phyloP scores from a whole-genome alignment of 2,797 vertebrate species.

The Sebastes taczanowskii region DNA sequence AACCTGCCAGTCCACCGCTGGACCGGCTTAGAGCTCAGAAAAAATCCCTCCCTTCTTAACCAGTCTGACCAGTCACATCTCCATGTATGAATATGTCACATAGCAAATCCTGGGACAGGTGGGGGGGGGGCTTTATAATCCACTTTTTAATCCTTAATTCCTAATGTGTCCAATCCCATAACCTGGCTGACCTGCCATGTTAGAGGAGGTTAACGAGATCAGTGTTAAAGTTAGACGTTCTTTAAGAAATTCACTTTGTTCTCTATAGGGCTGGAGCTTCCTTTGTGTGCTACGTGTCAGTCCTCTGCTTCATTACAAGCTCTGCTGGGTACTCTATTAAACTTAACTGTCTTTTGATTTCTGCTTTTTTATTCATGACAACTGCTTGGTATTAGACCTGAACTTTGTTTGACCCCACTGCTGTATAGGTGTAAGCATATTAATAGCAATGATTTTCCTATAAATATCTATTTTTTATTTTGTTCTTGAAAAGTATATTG shows the following conservation, averaged over 20 bases:
- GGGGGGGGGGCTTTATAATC: slow-evolving; percentile 60
- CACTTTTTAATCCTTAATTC: slow-evolving; percentile 74
- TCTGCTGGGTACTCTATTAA: not conserved
- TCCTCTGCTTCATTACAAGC: not conserved
- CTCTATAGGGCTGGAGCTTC: not conserved
- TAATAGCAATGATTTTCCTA: not conserved
- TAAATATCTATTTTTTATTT: not conserved
- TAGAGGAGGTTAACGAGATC: slow-evolving; percentile 61
- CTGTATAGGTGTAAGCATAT: not conserved
- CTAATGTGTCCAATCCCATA: slow-evolving; percentile 70
- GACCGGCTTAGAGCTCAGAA: slow-evolving; percentile 55
- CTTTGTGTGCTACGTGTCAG: slow-evolving; percentile 25
- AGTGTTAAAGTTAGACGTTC: slow-evolving; percentile 47
- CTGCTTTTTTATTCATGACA: not conserved
- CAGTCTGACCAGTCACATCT: slow-evolving; percentile 69
- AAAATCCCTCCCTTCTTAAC: slow-evolving; percentile 61
- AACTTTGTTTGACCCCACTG: not conserved
- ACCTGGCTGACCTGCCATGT: slow-evolving; percentile 67
- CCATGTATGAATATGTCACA: slow-evolving; percentile 68
- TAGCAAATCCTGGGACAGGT: slow-evolving; percentile 47
- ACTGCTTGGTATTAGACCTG: not conserved
- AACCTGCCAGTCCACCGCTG: slow-evolving; percentile 43
- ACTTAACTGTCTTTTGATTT: not conserved
- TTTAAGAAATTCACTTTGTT: slow-evolving; percentile 43
- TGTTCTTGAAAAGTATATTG: not conserved